These are phyloP conservation scores for Drosophila picticornis DNA, from an alignment of 2,888 invertebrate genomes.

Conservation along the genomic window DNA sequence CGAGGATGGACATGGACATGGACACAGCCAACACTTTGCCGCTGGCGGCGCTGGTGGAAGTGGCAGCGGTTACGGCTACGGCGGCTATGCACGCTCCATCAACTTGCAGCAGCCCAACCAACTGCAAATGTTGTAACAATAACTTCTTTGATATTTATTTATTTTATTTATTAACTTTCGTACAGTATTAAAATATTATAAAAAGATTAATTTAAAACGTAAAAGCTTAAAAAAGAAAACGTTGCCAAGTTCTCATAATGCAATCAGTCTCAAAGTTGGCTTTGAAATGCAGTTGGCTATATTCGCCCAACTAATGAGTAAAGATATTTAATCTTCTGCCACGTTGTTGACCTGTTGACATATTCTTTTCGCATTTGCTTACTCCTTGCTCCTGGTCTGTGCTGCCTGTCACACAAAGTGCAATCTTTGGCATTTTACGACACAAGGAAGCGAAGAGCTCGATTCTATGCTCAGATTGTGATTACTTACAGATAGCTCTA, in stretches of 20 bases:
- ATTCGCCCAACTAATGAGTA: too few relatives aligned
- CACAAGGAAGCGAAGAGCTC: neutral
- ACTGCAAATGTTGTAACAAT: constrained; percentile 43
- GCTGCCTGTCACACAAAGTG: neutral
- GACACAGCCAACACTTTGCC: constrained; percentile 75
- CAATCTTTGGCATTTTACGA: neutral
- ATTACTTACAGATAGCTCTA: neutral
- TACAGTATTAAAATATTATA: constrained; percentile 1
- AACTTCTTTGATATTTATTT: constrained; percentile 49
- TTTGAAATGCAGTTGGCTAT: too few relatives aligned
- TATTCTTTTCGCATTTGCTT: neutral
- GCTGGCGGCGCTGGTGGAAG: constrained; percentile 82
- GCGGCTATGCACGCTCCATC: constrained; percentile 84
- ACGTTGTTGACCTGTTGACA: too few relatives aligned
- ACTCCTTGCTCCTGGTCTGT: neutral
- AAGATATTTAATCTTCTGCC: too few relatives aligned
- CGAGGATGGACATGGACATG: constrained; percentile 87
- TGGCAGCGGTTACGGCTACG: constrained; percentile 87
- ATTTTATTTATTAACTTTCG: constrained; percentile 41
- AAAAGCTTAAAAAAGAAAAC: neutral
- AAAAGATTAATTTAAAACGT: neutral
- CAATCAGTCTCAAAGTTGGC: too few relatives aligned
- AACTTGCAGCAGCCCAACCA: constrained; percentile 64
- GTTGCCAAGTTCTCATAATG: neutral
- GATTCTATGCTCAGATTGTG: neutral